Conservation (phyloP, 2,888 invertebrate genomes). For the Hirtodrosophila confusa region DNA sequence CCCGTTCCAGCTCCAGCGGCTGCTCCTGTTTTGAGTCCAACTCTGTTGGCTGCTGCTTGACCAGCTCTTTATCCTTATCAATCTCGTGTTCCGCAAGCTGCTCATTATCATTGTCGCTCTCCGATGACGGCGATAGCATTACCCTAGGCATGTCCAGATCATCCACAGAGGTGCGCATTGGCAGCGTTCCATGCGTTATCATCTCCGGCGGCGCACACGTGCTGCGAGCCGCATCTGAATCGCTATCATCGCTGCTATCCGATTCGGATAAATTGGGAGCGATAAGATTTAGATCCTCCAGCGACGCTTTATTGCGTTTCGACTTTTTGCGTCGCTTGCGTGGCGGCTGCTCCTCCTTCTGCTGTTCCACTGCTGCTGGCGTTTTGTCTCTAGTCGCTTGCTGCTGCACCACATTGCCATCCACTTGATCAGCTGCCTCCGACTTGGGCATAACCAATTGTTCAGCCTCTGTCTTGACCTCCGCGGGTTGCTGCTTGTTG, state of each 20-base stretch:
- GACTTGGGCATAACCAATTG: not conserved
- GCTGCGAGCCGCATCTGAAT: conserved; percentile 73
- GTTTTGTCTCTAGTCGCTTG: not conserved
- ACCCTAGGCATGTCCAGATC: conserved; percentile 78
- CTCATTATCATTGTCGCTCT: conserved; percentile 66
- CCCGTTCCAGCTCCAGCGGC: conserved; percentile 11
- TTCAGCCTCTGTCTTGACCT: not conserved
- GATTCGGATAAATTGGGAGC: conserved; percentile 93
- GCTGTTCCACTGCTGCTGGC: not conserved
- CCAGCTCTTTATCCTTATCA: conserved; percentile 10
- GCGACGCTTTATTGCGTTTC: conserved; percentile 80
- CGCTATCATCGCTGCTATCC: conserved; percentile 90
- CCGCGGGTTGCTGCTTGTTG: not conserved
- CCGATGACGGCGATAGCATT: conserved; percentile 82
- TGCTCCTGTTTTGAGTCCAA: not conserved
- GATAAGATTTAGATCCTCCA: conserved; percentile 89
- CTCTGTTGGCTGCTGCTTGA: conserved; percentile 4
- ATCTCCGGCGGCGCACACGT: not conserved
- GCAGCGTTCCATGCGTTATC: conserved; percentile 26
- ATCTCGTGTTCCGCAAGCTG: not conserved
- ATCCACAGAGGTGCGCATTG: conserved; percentile 59
- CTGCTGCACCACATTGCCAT: not conserved
- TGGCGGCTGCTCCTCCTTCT: conserved; percentile 43
- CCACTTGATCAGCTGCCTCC: conserved; percentile 14
- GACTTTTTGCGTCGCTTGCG: conserved; percentile 83